These are phyloP conservation scores for Aleiodes sp. DNA, from an alignment of 1,140 invertebrate species.

Conservation along the genomic window DNA sequence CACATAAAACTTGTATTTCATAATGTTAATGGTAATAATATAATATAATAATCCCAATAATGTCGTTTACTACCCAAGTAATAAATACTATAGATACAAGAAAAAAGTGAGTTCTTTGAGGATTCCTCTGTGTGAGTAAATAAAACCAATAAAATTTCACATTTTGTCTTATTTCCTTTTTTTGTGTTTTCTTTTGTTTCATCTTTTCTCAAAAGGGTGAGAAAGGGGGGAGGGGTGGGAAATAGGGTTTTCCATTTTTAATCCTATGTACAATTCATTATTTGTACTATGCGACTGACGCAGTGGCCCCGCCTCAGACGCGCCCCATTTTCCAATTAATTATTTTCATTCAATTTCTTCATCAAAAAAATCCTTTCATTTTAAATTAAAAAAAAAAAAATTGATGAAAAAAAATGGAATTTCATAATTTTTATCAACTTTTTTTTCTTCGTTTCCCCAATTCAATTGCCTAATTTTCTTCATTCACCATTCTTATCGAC, in stretches of 20 bases:
- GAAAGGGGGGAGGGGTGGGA: too few relatives aligned
- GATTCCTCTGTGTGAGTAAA: constrained; percentile 52
- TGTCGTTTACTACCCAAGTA: constrained; percentile 66
- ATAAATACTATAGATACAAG: constrained; percentile 69
- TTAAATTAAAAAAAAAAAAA: constrained; percentile 4
- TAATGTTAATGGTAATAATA: constrained; percentile 62
- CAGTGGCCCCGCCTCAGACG: constrained; percentile 56
- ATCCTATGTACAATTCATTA: constrained; percentile 65
- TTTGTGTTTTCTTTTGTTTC: constrained; percentile 11
- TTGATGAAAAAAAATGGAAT: constrained; percentile 10
- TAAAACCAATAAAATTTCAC: constrained; percentile 56
- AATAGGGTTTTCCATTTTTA: constrained; percentile 39
- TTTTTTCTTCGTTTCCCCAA: background rate
- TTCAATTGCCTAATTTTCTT: background rate
- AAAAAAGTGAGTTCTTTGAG: constrained; percentile 62
- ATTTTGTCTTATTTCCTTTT: background rate
- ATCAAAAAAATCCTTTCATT: background rate
- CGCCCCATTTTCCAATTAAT: constrained; percentile 45
- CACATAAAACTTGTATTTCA: constrained; percentile 67
- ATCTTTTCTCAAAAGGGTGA: too few relatives aligned
- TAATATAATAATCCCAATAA: constrained; percentile 67
- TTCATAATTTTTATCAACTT: background rate
- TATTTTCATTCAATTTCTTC: background rate
- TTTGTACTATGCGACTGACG: constrained; percentile 66
- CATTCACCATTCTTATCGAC: background rate